Base-by-base conservation (phyloP, 2,888 invertebrate species). In the Empis livida region DNA sequence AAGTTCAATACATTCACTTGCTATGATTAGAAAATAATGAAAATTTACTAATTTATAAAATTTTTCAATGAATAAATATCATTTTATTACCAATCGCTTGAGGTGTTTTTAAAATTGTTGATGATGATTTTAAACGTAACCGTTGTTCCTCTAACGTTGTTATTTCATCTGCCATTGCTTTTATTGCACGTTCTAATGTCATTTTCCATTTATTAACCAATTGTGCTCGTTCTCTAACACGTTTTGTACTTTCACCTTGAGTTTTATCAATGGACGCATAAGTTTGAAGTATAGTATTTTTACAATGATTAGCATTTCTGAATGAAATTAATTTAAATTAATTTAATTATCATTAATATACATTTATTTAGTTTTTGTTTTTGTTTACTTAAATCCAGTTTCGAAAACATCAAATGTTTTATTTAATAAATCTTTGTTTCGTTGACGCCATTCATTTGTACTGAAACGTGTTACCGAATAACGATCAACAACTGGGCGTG, bases 131-230 rank as follows among this genome's bases (percentile, higher is more conserved):
- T 20, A 86, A 65, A 6, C 84, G 71, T 49, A 77, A 73, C 44
- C 81, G 72, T 57, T 85, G 80, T 46, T 76, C 76, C 65, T 84
- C 84, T 51, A 85, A 67, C 20, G 74, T 63, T 50, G 76, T 74
- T 6, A 86, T 79, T 68, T 88, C 87, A 53, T 82, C 78, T 1
- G 78, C 76, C 53, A 83, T 79, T 0, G 78, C 77, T 50, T 73
- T 73, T 52, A 84, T 79, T 10, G 82, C 77, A 48, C 75, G 73
- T 59, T 85, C 84, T 17, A 88, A 70, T 57, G 85, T 84, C 15
- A 74, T 76, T 68, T 85, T 86, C 84, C 84, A 86, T 55, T 81
- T 75, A 56, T 79, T 78, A 46, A 88, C 72, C 51, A 84, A 79
- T 56, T 75, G 75, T 8, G 81, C 77, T 44, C 86, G 77, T 53